Evolutionary conservation across 2,113 vertebrate species (phyloP), one percentile per base, ranked within the genome.

Genomic region (Perccottus glenii): DNA sequence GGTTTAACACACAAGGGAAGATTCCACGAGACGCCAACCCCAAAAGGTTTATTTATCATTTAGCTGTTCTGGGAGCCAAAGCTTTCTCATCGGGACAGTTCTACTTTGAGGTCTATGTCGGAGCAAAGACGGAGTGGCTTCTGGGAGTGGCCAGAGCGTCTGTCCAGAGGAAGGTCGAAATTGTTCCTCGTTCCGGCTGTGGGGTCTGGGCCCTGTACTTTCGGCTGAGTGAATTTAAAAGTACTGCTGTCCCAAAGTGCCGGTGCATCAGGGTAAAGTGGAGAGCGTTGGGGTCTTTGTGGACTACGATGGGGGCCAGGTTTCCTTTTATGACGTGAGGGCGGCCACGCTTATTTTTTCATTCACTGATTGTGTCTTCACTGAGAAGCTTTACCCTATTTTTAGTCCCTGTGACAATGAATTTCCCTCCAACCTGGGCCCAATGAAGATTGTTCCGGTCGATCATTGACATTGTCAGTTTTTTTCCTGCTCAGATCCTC

Each of bases 341-440:
- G 57, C 0, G 0, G 55, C 49, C 6, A 46, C 16, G 0, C 52
- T 27, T 0, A 86, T 90, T 53, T 69, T 81, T 58, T 67, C 72
- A 0, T 86, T 74, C 6, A 67, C 53, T 0, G 51, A 71, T 1
- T 85, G 72, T 49, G 3, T n/a, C 15, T 88, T 88, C 35, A 64
- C 32, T 0, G 80, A 82, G 15, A 55, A 72, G 8, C 71, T 90
- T 0, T 78, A 77, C 40, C 86, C 88, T 0, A 87, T 77, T 61
- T 77, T 90, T 0, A 90, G 87, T 32, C 87, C 83, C 1, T 88
- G 86, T 14, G 67, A 87, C 35, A 75, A 90, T 57, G 82, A 87
- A 51, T 78, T 65, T 10, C 83, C 74, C 0, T 62, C 78, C 16
- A 90, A 90, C 50, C 19, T 73, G n/a, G 80, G 12, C 0, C 83